Conservation (phyloP, 1,140 invertebrate genomes). For the Calosoma granatense region DNA sequence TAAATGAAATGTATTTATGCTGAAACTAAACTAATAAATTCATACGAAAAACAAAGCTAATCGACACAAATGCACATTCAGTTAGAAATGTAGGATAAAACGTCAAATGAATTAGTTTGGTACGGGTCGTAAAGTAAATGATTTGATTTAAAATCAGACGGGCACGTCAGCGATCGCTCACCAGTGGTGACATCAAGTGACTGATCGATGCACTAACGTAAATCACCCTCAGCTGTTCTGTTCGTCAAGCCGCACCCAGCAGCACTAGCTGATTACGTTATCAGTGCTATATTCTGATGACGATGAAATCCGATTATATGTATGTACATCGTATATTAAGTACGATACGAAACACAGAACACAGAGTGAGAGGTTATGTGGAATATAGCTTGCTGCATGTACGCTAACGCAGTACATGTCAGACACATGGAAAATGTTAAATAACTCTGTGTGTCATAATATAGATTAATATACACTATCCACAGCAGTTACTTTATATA, state of each 20-base stretch:
- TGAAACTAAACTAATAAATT: no score
- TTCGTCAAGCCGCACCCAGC: neutral
- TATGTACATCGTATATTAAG: neutral
- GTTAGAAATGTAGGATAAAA: no score
- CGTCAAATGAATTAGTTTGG: neutral
- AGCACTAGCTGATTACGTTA: neutral
- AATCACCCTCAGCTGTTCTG: neutral
- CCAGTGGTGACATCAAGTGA: neutral
- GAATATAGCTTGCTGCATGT: neutral
- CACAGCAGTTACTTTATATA: no score
- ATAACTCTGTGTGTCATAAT: neutral
- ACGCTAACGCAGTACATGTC: neutral
- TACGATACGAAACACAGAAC: no score
- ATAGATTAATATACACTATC: neutral
- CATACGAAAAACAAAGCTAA: no score
- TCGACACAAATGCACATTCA: no score
- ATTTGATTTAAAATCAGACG: neutral
- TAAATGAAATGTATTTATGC: no score
- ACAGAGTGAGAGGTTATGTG: no score
- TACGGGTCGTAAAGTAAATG: neutral
- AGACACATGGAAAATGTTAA: neutral
- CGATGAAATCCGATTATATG: neutral
- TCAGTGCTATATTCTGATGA: neutral
- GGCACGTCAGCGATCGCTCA: neutral
- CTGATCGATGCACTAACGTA: neutral